Percentiles rank a stretch among this genome's conserved stretches.
Conservation (phyloP, 2,113 vertebrate species). For the Furnarius figulus region DNA sequence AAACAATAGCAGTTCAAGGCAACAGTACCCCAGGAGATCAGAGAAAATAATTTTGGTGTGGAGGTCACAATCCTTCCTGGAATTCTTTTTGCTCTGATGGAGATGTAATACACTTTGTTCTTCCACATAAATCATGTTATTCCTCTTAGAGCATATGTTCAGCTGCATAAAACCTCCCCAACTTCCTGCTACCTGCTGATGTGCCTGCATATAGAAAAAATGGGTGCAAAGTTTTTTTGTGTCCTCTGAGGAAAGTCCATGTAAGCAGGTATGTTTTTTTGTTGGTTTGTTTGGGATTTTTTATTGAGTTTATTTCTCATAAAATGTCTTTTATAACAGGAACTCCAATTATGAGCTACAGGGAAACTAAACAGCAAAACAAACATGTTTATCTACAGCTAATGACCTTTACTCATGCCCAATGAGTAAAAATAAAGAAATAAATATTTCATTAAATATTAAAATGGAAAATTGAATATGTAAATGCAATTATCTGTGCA, state of each 20-base stretch:
- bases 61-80: background rate
- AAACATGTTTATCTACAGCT: background rate
- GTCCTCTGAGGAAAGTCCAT: background rate
- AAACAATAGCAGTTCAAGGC: background rate
- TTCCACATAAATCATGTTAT: background rate
- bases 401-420: background rate
- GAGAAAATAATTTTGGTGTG: background rate
- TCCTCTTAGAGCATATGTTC: background rate
- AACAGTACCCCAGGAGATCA: background rate
- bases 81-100: background rate
- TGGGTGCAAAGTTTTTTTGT: background rate
- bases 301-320: background rate
- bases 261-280: background rate
- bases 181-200: background rate
- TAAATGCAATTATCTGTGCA: background rate
- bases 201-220: background rate
- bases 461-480: background rate
- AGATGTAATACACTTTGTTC: background rate
- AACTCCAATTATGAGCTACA: background rate
- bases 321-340: background rate
- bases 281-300: background rate
- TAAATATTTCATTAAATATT: background rate
- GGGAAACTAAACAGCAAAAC: background rate
- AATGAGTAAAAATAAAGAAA: background rate
- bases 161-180: background rate